Conservation (phyloP, 1,140 invertebrate species). For the Schlechtendalia chinensis region DNA sequence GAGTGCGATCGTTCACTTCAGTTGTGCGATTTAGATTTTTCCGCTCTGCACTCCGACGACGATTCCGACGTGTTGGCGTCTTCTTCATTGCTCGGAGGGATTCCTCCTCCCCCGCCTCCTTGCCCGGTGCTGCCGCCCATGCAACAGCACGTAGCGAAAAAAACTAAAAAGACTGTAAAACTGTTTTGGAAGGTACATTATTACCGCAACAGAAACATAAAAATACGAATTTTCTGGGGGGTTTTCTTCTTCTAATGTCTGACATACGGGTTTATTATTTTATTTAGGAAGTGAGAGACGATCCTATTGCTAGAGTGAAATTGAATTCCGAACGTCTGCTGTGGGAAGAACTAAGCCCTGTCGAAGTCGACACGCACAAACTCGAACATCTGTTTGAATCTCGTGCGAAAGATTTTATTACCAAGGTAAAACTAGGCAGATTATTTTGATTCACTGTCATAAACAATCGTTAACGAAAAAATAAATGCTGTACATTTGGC, state of each 20-base stretch:
- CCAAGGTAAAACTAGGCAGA: conserved; percentile 74
- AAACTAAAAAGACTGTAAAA: conserved; percentile 97
- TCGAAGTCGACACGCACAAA: conserved; percentile 87
- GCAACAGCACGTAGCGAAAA: conserved; percentile 64
- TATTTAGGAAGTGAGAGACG: conserved; percentile 77
- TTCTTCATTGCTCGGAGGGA: conserved; percentile 62
- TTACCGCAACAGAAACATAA: no score
- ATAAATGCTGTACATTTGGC: conserved; percentile 43
- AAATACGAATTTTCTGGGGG: no score
- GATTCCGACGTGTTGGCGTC: conserved; percentile 68
- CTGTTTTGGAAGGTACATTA: conserved; percentile 81
- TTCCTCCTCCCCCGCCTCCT: conserved; percentile 73
- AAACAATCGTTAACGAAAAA: neutral
- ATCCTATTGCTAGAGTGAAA: conserved; percentile 70
- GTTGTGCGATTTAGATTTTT: conserved; percentile 95
- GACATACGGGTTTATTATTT: no score
- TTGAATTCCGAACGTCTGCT: conserved; percentile 72
- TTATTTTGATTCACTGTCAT: neutral
- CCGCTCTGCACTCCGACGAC: conserved; percentile 81
- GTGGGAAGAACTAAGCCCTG: conserved; percentile 88
- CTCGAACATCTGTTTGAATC: conserved; percentile 97
- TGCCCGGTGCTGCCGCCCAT: conserved; percentile 55
- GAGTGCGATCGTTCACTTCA: conserved; percentile 78
- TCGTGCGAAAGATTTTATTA: conserved; percentile 89
- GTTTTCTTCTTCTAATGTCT: no score